Evolutionary conservation across 2,888 invertebrate species (phyloP).

Genomic region (Eupsilia transversa): DNA sequence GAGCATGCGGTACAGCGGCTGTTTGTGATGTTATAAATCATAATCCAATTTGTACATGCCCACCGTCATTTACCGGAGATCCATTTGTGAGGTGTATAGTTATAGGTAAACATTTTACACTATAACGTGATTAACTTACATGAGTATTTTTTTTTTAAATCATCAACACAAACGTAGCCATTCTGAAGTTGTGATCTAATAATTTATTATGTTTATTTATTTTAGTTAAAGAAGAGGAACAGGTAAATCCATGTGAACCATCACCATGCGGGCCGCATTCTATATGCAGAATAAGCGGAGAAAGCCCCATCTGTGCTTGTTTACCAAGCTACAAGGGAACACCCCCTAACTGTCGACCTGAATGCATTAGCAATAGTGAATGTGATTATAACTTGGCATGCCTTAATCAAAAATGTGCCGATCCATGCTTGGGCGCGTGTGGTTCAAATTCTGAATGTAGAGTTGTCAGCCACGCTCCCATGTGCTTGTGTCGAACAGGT

Average conservation of each 20-base stretch:
- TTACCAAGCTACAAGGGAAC: slow-evolving; percentile 92
- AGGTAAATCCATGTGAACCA: slow-evolving; percentile 92
- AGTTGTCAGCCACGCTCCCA: slow-evolving; percentile 94
- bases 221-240: slow-evolving; percentile 76
- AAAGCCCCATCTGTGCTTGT: slow-evolving; percentile 94
- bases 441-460: slow-evolving; percentile 94
- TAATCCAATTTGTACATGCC: slow-evolving; percentile 94
- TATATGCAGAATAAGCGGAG: slow-evolving; percentile 92
- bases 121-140: not conserved
- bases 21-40: slow-evolving; percentile 94
- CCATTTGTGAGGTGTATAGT: slow-evolving; percentile 93
- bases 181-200: slow-evolving; percentile 1
- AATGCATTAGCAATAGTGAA: slow-evolving; percentile 95
- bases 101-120: slow-evolving; percentile 74
- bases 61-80: slow-evolving; percentile 93
- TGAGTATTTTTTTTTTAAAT: not conserved
- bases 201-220: slow-evolving; percentile 41
- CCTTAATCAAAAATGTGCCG: slow-evolving; percentile 93
- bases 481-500: slow-evolving; percentile 93
- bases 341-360: slow-evolving; percentile 94
- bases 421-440: slow-evolving; percentile 94
- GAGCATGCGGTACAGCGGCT: slow-evolving; percentile 94
- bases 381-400: slow-evolving; percentile 93
- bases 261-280: slow-evolving; percentile 95
- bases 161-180: not conserved